Evolutionary conservation across 2,113 vertebrate species (phyloP).

Genomic region (Pungitius pungitius): DNA sequence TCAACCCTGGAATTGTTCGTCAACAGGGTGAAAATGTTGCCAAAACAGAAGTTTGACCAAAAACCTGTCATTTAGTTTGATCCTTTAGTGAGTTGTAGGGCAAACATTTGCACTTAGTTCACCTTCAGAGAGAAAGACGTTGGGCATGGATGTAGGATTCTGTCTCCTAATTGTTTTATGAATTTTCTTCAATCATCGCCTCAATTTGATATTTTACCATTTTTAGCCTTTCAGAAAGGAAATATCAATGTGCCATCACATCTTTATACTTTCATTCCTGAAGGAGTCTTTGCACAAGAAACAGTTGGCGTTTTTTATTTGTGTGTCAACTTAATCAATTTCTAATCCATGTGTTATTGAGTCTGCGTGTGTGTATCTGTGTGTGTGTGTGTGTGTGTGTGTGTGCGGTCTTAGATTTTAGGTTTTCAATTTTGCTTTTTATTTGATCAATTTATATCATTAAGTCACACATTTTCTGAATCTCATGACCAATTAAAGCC

Average conservation of each 20-base stretch:
- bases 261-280: slow-evolving; percentile 58
- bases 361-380: background rate
- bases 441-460: slow-evolving; percentile 34
- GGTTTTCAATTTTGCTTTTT: slow-evolving; percentile 20
- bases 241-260: slow-evolving; percentile 66
- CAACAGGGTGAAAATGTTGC: slow-evolving; percentile 4
- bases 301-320: slow-evolving; percentile 39
- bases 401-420: slow-evolving; percentile 27
- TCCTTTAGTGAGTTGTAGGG: slow-evolving; percentile 58
- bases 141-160: slow-evolving; percentile 64
- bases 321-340: slow-evolving; percentile 42
- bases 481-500: slow-evolving; percentile 26
- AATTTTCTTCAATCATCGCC: slow-evolving; percentile 34
- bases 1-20: background rate
- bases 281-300: slow-evolving; percentile 73
- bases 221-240: slow-evolving; percentile 54
- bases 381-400: background rate
- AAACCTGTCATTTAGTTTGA: slow-evolving; percentile 13
- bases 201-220: slow-evolving; percentile 28
- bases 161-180: slow-evolving; percentile 34
- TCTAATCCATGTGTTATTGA: slow-evolving; percentile 35
- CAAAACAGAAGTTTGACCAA: slow-evolving; percentile 39
- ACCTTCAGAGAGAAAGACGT: slow-evolving; percentile 34
- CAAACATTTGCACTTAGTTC: slow-evolving; percentile 75
- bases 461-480: background rate